A percentile compares a stretch with the other conserved stretches of the same genome.
phyloP scores from a whole-genome alignment of 2,888 invertebrate genomes.

The Lepidonotus clava region DNA sequence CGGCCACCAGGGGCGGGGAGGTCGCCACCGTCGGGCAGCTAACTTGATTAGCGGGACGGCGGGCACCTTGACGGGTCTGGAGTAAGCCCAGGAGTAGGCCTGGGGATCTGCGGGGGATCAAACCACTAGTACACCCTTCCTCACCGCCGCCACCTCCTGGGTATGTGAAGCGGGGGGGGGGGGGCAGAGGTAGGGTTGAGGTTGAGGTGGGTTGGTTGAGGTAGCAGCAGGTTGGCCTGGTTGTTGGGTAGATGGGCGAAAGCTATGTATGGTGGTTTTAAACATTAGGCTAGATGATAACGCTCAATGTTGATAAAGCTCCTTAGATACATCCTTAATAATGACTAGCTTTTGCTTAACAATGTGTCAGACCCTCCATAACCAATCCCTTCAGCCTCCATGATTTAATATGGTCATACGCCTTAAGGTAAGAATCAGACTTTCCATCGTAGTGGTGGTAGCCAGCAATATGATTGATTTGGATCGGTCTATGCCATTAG shows the following conservation, averaged over 20 bases:
- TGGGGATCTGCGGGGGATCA: background rate
- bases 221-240: background rate
- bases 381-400: no score
- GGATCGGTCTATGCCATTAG: no score
- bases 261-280: background rate
- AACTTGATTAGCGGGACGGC: slow-evolving; percentile 26
- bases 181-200: background rate
- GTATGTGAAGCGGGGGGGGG: background rate
- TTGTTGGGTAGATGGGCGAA: no score
- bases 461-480: no score
- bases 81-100: slow-evolving; percentile 19
- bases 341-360: no score
- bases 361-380: no score
- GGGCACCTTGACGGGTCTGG: background rate
- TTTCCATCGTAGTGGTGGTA: no score
- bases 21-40: background rate
- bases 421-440: no score
- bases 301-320: no score
- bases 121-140: slow-evolving; percentile 2
- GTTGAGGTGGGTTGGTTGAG: background rate
- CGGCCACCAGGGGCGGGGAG: background rate
- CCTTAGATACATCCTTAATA: no score
- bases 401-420: no score
- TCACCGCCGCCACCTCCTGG: slow-evolving; percentile 20
- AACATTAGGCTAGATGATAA: background rate